Percentiles rank a stretch among this genome's conserved stretches.
These are phyloP conservation scores for Hedya salicella DNA, from an alignment of 2,888 invertebrate species.

Conservation along the genomic window DNA sequence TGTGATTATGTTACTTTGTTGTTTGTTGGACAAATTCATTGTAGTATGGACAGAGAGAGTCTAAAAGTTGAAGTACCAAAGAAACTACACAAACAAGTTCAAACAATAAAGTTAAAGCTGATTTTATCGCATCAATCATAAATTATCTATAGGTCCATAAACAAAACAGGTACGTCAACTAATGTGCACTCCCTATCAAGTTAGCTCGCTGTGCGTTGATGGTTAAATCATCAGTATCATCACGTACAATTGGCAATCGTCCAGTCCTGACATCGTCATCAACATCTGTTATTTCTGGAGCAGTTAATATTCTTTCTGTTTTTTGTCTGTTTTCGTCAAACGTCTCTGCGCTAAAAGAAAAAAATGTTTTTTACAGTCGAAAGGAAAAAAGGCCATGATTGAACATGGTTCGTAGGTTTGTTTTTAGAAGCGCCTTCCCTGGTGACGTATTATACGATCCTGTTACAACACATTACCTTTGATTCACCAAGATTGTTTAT, in stretches of 20 bases:
- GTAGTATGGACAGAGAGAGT: background rate
- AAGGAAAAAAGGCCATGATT: background rate
- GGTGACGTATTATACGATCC: background rate
- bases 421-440: background rate
- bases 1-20: background rate
- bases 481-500: constrained; percentile 9
- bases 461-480: background rate
- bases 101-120: background rate
- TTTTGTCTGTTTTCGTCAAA: constrained; percentile 20
- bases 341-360: background rate
- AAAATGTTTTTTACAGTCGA: background rate
- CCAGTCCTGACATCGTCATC: constrained; percentile 34
- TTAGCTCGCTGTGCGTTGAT: constrained; percentile 24
- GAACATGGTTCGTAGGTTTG: background rate
- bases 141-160: background rate
- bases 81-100: background rate
- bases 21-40: background rate
- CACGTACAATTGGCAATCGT: constrained; percentile 33
- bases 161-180: background rate
- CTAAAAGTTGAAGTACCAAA: background rate
- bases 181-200: constrained; percentile 7
- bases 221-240: constrained; percentile 37
- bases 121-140: background rate
- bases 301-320: constrained; percentile 25
- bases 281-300: constrained; percentile 39